These are phyloP conservation scores for Smutsia gigantea DNA, from an alignment of 2,797 vertebrate species.

Conservation along the genomic window DNA sequence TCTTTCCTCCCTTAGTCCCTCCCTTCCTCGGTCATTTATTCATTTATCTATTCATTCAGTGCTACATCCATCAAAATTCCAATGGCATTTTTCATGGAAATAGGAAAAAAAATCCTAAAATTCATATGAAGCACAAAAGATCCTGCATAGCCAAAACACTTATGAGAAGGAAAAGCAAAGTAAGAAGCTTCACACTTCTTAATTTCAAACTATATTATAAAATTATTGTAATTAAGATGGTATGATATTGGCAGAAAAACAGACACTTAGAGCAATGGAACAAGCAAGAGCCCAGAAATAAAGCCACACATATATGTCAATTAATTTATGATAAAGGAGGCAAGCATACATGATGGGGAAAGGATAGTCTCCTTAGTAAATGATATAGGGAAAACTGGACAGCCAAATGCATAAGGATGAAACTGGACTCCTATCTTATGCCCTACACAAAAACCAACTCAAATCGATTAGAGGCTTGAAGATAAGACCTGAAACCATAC, in stretches of 20 bases:
- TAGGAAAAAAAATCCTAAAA: background rate
- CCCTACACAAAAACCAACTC: background rate
- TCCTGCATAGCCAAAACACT: background rate
- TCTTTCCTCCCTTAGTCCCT: background rate
- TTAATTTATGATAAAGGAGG: background rate
- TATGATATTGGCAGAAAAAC: background rate
- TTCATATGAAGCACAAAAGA: background rate
- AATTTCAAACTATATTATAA: background rate
- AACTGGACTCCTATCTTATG: background rate
- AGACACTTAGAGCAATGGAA: background rate
- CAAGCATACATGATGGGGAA: background rate
- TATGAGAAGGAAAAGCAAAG: background rate
- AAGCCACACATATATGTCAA: background rate
- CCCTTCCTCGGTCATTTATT: background rate
- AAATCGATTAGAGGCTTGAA: background rate
- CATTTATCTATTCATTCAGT: background rate
- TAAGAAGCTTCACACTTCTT: background rate
- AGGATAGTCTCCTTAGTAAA: background rate
- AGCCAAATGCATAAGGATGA: background rate
- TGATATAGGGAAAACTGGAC: background rate
- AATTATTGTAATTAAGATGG: background rate
- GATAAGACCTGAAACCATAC: background rate
- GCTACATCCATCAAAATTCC: background rate
- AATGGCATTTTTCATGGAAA: background rate
- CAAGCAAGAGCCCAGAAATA: background rate